phyloP scores from a whole-genome alignment of 2,888 invertebrate species.

The Synanthedon formicaeformis region DNA sequence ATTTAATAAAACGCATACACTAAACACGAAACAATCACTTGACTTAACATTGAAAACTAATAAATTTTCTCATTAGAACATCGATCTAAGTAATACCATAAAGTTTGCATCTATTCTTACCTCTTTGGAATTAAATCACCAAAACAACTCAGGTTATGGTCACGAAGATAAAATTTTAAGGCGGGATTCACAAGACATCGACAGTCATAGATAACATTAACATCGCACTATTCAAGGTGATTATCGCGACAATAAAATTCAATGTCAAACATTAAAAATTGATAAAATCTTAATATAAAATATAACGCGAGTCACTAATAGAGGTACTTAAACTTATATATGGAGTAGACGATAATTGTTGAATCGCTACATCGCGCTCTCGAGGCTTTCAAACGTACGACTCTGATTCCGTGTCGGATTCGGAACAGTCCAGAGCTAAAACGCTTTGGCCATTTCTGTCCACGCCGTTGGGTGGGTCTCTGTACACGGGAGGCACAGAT shows the following conservation, averaged over 20 bases:
- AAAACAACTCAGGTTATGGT: constrained; percentile 66
- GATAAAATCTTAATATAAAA: too few relatives aligned
- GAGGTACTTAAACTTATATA: too few relatives aligned
- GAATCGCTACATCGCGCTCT: not conserved
- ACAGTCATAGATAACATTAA: not conserved
- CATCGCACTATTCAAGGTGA: not conserved
- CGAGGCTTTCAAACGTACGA: constrained; percentile 47
- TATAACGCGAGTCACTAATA: too few relatives aligned
- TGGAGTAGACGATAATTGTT: too few relatives aligned
- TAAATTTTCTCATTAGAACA: constrained; percentile 15
- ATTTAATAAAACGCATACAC: constrained; percentile 8
- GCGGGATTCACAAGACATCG: constrained; percentile 44
- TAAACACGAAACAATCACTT: constrained; percentile 10
- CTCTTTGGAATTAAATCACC: constrained; percentile 70
- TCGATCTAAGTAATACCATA: constrained; percentile 39
- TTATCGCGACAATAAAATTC: not conserved
- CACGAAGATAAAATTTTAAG: constrained; percentile 55
- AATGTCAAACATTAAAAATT: not conserved
- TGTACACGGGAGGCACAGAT: constrained; percentile 58
- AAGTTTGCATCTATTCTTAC: constrained; percentile 61
- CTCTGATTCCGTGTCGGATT: constrained; percentile 65
- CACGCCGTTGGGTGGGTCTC: constrained; percentile 46
- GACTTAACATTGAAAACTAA: constrained; percentile 7
- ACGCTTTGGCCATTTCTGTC: constrained; percentile 45
- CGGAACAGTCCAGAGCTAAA: constrained; percentile 55